Base-by-base conservation (phyloP, 2,888 invertebrate species). In the Microctonus aethiopoides region DNA sequence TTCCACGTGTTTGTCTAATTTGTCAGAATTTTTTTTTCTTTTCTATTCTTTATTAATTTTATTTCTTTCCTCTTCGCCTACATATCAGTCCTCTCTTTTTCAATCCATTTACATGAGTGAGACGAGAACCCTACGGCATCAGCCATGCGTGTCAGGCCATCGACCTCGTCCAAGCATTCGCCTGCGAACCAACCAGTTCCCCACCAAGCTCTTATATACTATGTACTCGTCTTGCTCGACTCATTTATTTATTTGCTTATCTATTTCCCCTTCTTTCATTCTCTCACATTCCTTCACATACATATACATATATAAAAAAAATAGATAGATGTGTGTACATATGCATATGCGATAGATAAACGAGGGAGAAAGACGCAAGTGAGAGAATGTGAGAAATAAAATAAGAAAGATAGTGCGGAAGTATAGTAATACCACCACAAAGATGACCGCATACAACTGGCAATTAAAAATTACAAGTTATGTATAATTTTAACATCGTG, bases 81-180 rank as follows among this genome's bases (percentile, higher is more conserved):
- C 73, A 68, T 73, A 67, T 73, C 77, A 73, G 76, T 73, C 62
- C 67, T 74, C 73, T 71, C 71, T 72, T 65, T 68, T 64, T 52
- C 71, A 57, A 56, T 56, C 39, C 62, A 60, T 34, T 46, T 32
- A 39, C 54, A 41, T 16, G 39, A 52, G 24, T 56, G 39, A 39
- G 36, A 29, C 63, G 54, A 65, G 54, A 65, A 56, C 65, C 65
- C 65, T 54, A 65, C 29, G 79, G 80, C 82, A 81, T 84, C 83
- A 84, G 81, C 83, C 83, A 83, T 83, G 83, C 85, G 84, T 84
- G 83, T 78, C 79, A 80, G 85, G 85, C 78, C 84, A 81, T 82
- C 83, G 85, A 84, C 85, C 84, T 80, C 81, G 74, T 79, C 79
- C n/a, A 79, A 80, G 74, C 72, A 69, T 75, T 74, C 70, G 68